phyloP scores from a whole-genome alignment of 2,888 invertebrate genomes.

The Trichacis sp. region DNA sequence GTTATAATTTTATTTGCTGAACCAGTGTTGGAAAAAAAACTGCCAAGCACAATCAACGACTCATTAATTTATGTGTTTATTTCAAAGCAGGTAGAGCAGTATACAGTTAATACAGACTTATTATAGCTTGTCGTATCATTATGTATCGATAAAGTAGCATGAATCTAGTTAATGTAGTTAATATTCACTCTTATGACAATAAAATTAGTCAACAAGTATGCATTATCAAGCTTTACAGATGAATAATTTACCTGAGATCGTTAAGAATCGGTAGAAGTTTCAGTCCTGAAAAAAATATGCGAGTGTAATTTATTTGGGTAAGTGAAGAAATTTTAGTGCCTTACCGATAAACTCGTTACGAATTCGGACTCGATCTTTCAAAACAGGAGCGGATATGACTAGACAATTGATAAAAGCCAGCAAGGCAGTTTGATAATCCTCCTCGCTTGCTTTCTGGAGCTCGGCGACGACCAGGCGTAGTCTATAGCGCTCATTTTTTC shows the following conservation, averaged over 20 bases:
- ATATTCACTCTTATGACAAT: too few relatives aligned
- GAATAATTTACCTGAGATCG: conserved; percentile 87
- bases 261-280: conserved; percentile 88
- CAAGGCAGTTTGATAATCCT: conserved; percentile 92
- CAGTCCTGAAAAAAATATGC: conserved; percentile 75
- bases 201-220: too few relatives aligned
- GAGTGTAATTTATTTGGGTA: neutral
- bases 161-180: too few relatives aligned
- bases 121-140: too few relatives aligned
- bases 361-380: conserved; percentile 88
- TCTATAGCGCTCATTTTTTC: conserved; percentile 90
- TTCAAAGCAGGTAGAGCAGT: too few relatives aligned
- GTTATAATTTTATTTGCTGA: too few relatives aligned
- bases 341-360: conserved; percentile 96
- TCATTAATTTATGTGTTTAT: neutral
- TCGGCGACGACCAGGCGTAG: conserved; percentile 90
- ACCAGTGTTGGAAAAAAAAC: too few relatives aligned
- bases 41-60: too few relatives aligned
- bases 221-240: too few relatives aligned
- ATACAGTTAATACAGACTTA: too few relatives aligned
- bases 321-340: conserved; percentile 54
- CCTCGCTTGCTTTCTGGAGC: conserved; percentile 81
- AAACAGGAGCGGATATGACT: conserved; percentile 88
- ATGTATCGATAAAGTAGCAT: too few relatives aligned
- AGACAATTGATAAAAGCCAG: conserved; percentile 96